Percentiles rank a stretch among this genome's conserved stretches.
phyloP scores from a whole-genome alignment of 2,113 vertebrate genomes.

The Stegastes partitus region DNA sequence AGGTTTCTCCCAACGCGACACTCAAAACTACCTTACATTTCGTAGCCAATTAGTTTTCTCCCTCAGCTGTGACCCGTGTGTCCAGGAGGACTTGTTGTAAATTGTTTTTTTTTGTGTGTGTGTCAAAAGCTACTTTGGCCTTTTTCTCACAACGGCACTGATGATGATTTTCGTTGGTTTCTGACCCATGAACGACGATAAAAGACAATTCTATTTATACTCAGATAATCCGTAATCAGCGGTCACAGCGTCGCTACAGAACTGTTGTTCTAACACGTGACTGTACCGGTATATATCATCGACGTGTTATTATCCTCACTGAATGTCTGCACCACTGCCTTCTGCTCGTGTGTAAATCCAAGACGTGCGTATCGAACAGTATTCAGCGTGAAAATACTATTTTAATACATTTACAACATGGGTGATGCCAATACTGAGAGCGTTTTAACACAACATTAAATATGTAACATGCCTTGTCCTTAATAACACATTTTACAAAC shows the following conservation, averaged over 20 bases:
- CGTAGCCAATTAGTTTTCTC: constrained; percentile 9
- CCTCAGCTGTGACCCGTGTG: not conserved
- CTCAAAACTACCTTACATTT: constrained; percentile 62
- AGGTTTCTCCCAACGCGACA: constrained; percentile 72
- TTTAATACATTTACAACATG: constrained; percentile 2
- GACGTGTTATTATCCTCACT: constrained; percentile 72
- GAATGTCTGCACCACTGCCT: constrained; percentile 70
- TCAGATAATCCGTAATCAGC: constrained; percentile 51
- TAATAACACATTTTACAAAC: constrained; percentile 37
- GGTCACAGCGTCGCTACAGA: constrained; percentile 27
- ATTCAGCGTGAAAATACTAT: constrained; percentile 37
- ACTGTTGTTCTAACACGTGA: constrained; percentile 56
- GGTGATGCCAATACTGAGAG: constrained; percentile 44
- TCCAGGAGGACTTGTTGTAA: constrained; percentile 6
- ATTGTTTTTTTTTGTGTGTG: no score
- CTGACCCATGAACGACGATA: constrained; percentile 10
- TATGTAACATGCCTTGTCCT: constrained; percentile 46
- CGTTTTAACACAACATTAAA: constrained; percentile 27
- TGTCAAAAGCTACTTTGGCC: constrained; percentile 35
- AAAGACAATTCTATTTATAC: constrained; percentile 45
- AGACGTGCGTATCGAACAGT: constrained; percentile 52
- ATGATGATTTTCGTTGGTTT: constrained; percentile 15
- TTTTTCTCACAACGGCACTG: constrained; percentile 55
- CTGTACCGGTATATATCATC: constrained; percentile 55
- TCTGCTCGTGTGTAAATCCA: constrained; percentile 49